Percentiles rank a stretch among this genome's conserved stretches.
Evolutionary conservation across 2,888 invertebrate species (phyloP).

Genomic region (Balanococcus diminutus): DNA sequence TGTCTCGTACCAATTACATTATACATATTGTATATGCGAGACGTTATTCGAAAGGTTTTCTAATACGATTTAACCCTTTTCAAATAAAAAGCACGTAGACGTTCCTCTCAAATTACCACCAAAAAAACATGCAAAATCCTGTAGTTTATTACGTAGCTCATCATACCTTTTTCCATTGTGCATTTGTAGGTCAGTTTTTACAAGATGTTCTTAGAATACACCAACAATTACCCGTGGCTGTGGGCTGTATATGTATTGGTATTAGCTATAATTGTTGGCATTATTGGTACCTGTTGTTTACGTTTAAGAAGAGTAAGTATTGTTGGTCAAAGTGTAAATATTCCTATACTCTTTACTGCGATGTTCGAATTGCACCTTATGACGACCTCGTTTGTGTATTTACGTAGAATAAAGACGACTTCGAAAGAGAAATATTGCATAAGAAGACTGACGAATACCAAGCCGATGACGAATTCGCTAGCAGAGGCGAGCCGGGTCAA

Average conservation of each 20-base stretch:
- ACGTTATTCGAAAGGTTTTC: slow-evolving; percentile 58
- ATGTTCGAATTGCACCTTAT: neutral
- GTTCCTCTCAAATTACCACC: neutral
- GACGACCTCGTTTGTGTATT: neutral
- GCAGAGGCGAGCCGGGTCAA: neutral
- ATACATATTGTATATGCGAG: slow-evolving; percentile 74
- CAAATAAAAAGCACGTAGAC: neutral
- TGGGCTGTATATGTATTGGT: slow-evolving; percentile 85
- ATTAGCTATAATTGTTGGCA: slow-evolving; percentile 76
- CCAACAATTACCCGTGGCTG: slow-evolving; percentile 87
- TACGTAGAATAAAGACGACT: slow-evolving; percentile 48
- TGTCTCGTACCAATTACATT: slow-evolving; percentile 73
- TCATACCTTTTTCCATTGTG: slow-evolving; percentile 55
- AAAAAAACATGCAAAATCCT: neutral
- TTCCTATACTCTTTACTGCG: neutral
- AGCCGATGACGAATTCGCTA: slow-evolving; percentile 24
- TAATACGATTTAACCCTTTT: neutral
- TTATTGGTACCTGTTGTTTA: slow-evolving; percentile 80
- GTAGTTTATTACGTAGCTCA: neutral
- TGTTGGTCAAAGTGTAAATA: neutral
- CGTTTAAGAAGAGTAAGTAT: slow-evolving; percentile 46
- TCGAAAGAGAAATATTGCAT: slow-evolving; percentile 48
- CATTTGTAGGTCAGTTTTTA: slow-evolving; percentile 77
- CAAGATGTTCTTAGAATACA: slow-evolving; percentile 70
- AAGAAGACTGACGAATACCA: slow-evolving; percentile 52